Percentiles rank a stretch among this genome's conserved stretches.
phyloP scores from a whole-genome alignment of 2,797 vertebrate genomes.

The Amblyraja radiata region DNA sequence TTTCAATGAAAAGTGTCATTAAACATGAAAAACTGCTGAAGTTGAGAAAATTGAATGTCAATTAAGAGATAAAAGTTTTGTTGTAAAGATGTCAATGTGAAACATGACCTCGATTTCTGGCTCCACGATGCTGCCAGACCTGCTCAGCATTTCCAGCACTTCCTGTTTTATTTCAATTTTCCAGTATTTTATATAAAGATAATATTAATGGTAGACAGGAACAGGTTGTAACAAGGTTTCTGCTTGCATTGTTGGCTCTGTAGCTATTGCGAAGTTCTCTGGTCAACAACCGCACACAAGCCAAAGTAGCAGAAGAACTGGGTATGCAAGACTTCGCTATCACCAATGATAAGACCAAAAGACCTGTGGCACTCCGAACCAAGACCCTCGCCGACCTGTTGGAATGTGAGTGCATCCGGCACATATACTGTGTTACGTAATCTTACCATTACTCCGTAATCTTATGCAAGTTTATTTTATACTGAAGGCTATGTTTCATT shows the following conservation, averaged over 20 bases:
- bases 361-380: slow-evolving; percentile 82
- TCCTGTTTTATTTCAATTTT: neutral
- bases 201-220: neutral
- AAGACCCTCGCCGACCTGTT: slow-evolving; percentile 92
- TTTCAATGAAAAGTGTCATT: no score
- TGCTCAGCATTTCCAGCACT: no score
- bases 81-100: no score
- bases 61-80: no score
- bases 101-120: neutral
- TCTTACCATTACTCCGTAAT: neutral
- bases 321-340: slow-evolving; percentile 98
- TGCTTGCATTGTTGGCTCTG: slow-evolving; percentile 39
- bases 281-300: slow-evolving; percentile 96
- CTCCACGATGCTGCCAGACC: neutral
- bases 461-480: neutral
- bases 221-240: neutral
- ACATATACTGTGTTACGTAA: neutral
- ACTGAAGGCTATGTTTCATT: neutral
- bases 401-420: slow-evolving; percentile 73
- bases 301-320: slow-evolving; percentile 93
- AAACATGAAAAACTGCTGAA: no score
- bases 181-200: no score
- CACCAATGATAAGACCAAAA: slow-evolving; percentile 95
- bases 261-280: slow-evolving; percentile 89
- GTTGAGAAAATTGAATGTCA: no score